A percentile compares a stretch with the other conserved stretches of the same genome.
Evolutionary conservation across 2,797 vertebrate species (phyloP).

Genomic region (Gobionotothen gibberifrons): DNA sequence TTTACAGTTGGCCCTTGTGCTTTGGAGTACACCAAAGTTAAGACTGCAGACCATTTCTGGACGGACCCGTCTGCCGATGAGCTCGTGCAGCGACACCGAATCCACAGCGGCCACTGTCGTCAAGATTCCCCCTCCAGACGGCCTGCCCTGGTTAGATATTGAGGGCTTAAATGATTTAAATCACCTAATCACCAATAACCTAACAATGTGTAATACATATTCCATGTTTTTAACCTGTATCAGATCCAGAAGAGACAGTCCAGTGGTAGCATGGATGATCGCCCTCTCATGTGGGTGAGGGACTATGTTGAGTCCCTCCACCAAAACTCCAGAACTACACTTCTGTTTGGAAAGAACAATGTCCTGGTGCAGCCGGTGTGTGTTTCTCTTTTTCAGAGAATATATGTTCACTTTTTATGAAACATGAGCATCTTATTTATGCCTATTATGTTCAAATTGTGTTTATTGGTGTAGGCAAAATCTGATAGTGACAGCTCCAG

Average conservation of each 20-base stretch:
- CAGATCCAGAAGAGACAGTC: constrained; percentile 99
- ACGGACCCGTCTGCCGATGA: constrained; percentile 96
- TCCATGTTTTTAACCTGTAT: constrained; percentile 7
- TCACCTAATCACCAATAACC: background rate
- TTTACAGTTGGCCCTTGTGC: constrained; percentile 94
- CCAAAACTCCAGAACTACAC: constrained; percentile 94
- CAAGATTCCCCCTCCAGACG: constrained; percentile 98
- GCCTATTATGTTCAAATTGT: too few species aligned
- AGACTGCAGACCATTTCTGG: constrained; percentile 98
- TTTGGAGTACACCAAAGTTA: constrained; percentile 97
- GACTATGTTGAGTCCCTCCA: constrained; percentile 97
- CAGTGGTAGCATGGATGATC: constrained; percentile 96
- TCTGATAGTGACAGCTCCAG: too few species aligned
- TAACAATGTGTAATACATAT: background rate
- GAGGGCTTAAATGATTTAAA: background rate
- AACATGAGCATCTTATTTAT: background rate
- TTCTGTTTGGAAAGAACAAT: constrained; percentile 98
- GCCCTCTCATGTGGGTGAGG: constrained; percentile 90
- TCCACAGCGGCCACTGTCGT: constrained; percentile 93
- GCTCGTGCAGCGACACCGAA: constrained; percentile 96
- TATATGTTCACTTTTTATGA: background rate
- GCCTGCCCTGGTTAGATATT: constrained; percentile 86
- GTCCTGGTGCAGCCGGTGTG: constrained; percentile 96
- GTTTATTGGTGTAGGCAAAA: background rate
- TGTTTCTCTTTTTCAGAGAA: background rate